Conservation (phyloP, 1,140 invertebrate species). For the Melanaphis sacchari region DNA sequence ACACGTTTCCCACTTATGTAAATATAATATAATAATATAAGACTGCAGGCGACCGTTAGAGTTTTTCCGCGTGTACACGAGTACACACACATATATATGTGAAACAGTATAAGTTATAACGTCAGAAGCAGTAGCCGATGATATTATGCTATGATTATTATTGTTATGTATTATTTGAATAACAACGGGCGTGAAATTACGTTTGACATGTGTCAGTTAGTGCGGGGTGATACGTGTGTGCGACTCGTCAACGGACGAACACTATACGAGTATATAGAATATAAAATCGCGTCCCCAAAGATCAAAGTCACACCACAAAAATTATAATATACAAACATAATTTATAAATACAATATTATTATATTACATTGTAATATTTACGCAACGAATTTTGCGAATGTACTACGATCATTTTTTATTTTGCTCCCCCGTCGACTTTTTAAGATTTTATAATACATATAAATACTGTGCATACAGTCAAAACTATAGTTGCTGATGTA, state of each 20-base stretch:
- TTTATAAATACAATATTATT: not conserved
- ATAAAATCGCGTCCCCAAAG: conserved; percentile 22
- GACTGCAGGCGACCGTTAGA: not conserved
- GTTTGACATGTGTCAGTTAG: conserved; percentile 51
- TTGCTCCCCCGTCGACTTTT: not conserved
- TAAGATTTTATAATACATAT: not conserved
- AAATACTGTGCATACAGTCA: not conserved
- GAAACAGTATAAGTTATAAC: not conserved
- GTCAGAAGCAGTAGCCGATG: not conserved
- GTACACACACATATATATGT: not conserved
- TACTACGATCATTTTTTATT: not conserved
- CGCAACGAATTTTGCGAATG: not conserved
- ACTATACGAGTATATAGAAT: not conserved
- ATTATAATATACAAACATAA: not conserved
- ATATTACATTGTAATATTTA: not conserved
- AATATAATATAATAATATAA: not conserved
- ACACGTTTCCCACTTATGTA: not conserved
- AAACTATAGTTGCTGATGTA: not conserved
- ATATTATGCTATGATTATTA: not conserved
- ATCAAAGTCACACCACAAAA: not conserved
- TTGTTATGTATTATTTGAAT: conserved; percentile 45
- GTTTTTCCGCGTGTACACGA: not conserved
- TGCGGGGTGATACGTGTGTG: not conserved
- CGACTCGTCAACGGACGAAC: not conserved
- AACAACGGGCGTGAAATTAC: conserved; percentile 46